These are phyloP conservation scores for Vulpes vulpes DNA, from an alignment of 2,113 vertebrate genomes.

Conservation along the genomic window DNA sequence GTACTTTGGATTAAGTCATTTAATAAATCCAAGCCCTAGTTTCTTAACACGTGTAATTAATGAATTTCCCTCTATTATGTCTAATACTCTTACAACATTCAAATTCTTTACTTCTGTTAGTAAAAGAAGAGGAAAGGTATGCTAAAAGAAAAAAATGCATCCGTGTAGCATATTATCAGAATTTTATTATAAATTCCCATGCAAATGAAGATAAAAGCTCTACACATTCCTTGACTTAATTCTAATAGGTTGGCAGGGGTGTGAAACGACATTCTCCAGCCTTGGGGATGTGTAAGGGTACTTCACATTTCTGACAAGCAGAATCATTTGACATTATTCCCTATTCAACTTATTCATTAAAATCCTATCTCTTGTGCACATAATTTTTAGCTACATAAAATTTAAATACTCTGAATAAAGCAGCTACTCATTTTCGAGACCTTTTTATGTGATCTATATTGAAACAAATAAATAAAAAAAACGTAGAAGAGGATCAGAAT, in stretches of 20 bases:
- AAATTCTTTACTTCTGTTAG: not conserved
- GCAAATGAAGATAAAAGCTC: slow-evolving; percentile 52
- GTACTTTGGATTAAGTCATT: not conserved
- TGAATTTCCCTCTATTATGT: not conserved
- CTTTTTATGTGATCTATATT: not conserved
- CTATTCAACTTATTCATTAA: slow-evolving; percentile 61
- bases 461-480: not conserved
- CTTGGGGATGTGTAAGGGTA: slow-evolving; percentile 55
- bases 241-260: slow-evolving; percentile 50
- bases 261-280: slow-evolving; percentile 70
- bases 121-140: not conserved
- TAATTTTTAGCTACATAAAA: slow-evolving; percentile 70
- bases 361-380: not conserved
- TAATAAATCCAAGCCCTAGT: not conserved
- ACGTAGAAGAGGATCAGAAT: not conserved
- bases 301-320: slow-evolving; percentile 72
- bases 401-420: slow-evolving; percentile 37
- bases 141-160: not conserved
- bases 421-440: slow-evolving; percentile 4
- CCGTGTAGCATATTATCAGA: not conserved
- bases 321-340: slow-evolving; percentile 69
- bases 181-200: not conserved
- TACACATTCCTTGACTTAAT: slow-evolving; percentile 50
- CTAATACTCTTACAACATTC: not conserved
- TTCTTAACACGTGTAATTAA: not conserved